A percentile compares a stretch with the other conserved stretches of the same genome.
These are phyloP conservation scores for Mastomys natalensis DNA, from an alignment of 2,113 vertebrate genomes.

Conservation along the genomic window DNA sequence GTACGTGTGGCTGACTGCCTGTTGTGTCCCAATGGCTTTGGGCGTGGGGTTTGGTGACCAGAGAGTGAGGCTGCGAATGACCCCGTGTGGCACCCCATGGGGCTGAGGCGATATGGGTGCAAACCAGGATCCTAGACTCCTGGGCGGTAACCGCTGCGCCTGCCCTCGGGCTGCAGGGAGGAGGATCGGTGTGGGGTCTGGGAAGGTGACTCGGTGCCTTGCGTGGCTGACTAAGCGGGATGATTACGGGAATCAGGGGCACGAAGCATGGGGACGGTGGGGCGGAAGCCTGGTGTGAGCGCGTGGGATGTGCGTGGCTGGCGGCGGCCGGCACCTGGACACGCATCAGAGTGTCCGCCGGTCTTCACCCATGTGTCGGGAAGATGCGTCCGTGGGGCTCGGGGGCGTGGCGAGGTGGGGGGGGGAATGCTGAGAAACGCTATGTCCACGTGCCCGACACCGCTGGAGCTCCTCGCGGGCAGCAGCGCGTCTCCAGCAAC, in stretches of 20 bases:
- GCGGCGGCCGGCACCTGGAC: not conserved
- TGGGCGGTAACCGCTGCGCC: not conserved
- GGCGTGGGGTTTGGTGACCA: not conserved
- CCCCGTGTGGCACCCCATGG: not conserved
- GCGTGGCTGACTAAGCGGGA: not conserved
- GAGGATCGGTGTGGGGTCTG: not conserved
- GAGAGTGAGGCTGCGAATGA: not conserved
- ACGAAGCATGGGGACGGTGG: not conserved
- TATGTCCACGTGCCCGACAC: not conserved
- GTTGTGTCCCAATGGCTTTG: not conserved
- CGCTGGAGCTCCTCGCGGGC: not conserved
- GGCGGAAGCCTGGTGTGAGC: not conserved
- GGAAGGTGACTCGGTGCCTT: not conserved
- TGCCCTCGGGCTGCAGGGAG: not conserved
- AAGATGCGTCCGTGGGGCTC: not conserved
- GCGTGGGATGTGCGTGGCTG: not conserved
- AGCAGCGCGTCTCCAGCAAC: accelerated
- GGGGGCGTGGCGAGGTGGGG: not conserved
- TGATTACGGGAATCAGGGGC: not conserved
- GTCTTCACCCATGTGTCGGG: not conserved
- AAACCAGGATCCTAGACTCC: not conserved
- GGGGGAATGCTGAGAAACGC: not conserved
- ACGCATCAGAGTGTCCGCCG: not conserved
- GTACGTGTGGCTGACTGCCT: conserved; percentile 57
- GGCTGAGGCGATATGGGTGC: not conserved